phyloP scores from a whole-genome alignment of 2,113 vertebrate genomes.

The Cavia porcellus region DNA sequence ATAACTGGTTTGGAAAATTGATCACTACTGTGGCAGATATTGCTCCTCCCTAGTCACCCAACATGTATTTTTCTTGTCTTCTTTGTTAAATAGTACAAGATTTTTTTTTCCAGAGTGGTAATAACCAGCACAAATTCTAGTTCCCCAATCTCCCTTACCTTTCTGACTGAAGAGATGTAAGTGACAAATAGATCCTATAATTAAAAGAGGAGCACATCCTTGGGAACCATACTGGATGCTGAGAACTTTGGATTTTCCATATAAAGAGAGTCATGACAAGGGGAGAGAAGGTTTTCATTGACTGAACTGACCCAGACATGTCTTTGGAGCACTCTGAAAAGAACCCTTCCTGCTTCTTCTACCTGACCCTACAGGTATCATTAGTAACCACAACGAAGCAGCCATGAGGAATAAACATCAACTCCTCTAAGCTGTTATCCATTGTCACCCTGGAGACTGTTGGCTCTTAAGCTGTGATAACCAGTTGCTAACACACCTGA shows the following conservation, averaged over 20 bases:
- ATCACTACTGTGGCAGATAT: not conserved
- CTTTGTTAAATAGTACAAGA: conserved; percentile 3
- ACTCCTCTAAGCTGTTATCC: not conserved
- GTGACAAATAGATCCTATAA: not conserved
- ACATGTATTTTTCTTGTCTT: conserved; percentile 44
- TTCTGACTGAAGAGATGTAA: not conserved
- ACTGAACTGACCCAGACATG: not conserved
- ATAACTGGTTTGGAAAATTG: not conserved
- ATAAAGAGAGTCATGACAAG: not conserved
- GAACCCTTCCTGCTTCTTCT: not conserved
- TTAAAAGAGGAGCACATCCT: not conserved
- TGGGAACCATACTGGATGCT: not conserved
- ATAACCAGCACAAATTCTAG: not conserved
- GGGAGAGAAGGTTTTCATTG: not conserved
- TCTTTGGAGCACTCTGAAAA: not conserved
- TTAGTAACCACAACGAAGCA: not conserved
- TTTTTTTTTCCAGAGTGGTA: not conserved
- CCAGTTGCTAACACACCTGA: not conserved
- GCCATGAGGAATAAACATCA: not conserved
- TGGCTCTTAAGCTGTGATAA: not conserved
- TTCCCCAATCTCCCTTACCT: not conserved
- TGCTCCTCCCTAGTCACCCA: not conserved
- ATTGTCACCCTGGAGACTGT: not conserved
- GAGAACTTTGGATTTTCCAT: not conserved
- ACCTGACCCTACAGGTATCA: not conserved